Base-by-base conservation (phyloP, 2,113 vertebrate genomes). In the Mystacornis crossleyi region DNA sequence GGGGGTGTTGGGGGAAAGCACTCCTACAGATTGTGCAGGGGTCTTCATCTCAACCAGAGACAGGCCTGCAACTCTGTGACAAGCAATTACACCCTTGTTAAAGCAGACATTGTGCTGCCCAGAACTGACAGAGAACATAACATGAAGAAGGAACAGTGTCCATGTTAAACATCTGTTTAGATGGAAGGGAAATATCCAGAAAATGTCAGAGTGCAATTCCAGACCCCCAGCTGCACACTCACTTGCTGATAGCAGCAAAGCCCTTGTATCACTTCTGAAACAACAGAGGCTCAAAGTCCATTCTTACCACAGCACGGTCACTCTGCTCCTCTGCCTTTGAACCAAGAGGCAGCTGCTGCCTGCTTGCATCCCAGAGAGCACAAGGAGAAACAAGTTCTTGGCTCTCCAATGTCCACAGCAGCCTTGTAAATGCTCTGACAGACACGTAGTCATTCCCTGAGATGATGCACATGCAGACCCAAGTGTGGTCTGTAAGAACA, bases 401-500 rank as follows among this genome's bases (percentile, higher is more conserved):
- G 38, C 77, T 74, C 40, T 42, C 43, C 33, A 6, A 0, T 5
- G 26, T 45, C 53, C 38, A n/a, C 19, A 55, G 77, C 43, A 72
- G 58, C 81, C 34, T 50, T 8, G 7, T 23, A 34, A 86, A 66
- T 1, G 2, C 80, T 29, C 58, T 18, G 50, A 38, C 29, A 69
- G 43, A 51, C 26, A 61, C 0, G 0, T 3, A 38, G 38, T 17
- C 31, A 4, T 77, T 40, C 34, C n/a, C 43, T 1, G 2, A 33
- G 72, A 42, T 2, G 23, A 36, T 0, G 4, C 13, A 43, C 18
- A 15, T 10, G 47, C 42, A 70, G 21, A 40, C 38, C 19, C 0
- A 10, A 79, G 51, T 2, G 17, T 5, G 10, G 18, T 29, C 67
- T 43, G 14, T 6, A 48, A 58, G n/a, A 71, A 83, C 8, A 43